Evolutionary conservation across 2,113 vertebrate genomes (phyloP), one percentile per base, ranked within the genome.

Genomic region (Himantopus leucocephalus): DNA sequence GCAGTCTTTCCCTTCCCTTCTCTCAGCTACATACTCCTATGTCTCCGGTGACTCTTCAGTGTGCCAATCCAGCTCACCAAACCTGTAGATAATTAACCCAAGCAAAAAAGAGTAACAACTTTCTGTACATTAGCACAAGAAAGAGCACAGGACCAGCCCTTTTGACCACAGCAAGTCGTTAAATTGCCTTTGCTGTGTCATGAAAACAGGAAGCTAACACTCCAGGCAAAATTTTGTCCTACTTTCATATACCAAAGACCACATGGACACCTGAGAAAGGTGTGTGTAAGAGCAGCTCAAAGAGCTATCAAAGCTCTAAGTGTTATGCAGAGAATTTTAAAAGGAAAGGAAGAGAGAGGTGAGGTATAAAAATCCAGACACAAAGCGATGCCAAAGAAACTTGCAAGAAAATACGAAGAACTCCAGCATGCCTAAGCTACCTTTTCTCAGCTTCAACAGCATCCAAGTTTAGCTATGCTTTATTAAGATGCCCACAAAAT

Each of bases 341-440:
- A 83, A 92, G 85, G 70, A 94, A 91, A 96, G 53, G 39, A 85
- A 89, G 88, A 92, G 35, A 93, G 37, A 92, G 72, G 47, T 22
- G 60, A 94, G 24, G 64, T 89, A 84, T 91, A 86, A 97, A 96
- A 95, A 94, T 68, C 52, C 76, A 95, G 85, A 89, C 52, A 90
- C 35, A 94, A 90, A 96, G 85, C 4, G 0, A 96, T 86, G 85
- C 43, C 91, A 92, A 97, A 94, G 85, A 85, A 93, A 93, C 50
- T 48, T 95, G 92, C 85, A 93, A 92, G 94, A 72, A 94, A 94
- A 80, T 30, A 81, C 35, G 20, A 90, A 89, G 62, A 81, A 75
- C 34, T 93, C 60, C 85, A 94, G 78, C 78, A 71, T 60, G 64
- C 37, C 94, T 96, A 58, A 35, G 32, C 56, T 86, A 81, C 80